Evolutionary conservation across 2,797 vertebrate genomes (phyloP), one percentile per base, ranked within the genome.

Genomic region (Darevskia nairensis): DNA sequence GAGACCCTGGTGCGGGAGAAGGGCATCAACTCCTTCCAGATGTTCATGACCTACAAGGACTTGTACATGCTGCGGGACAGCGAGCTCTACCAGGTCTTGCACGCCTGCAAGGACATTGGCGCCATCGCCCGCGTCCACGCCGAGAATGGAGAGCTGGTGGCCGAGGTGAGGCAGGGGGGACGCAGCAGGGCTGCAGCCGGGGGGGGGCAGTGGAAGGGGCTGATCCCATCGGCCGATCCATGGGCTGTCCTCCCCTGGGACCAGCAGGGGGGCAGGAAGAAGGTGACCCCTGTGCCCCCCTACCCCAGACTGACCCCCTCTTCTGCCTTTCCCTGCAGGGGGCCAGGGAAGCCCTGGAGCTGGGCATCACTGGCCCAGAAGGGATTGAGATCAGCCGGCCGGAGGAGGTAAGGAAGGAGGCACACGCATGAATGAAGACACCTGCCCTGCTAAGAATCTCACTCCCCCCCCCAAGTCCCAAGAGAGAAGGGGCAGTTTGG

Each of bases 21-120:
- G 90, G 99, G 99, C 0, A 98, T 99, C 90, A 99, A 99, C 95
- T 99, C 99, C 19, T 99, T 99, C 94, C 98, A 99, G 97, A 98
- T 99, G 98, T 99, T 97, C 96, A 99, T 99, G 98, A 98, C 98
- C 91, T 99, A 99, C 94, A 99, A 99, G 96, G 99, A 99, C 90
- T 92, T 96, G 94, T 98, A 98, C 96, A 99, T 99, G 98, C 98
- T 99, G 94, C 97, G 98, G 91, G 99, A 99, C 97, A 97, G 97
- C 3, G 98, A 99, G 94, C 98, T 99, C 64, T 99, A 98, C 95
- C 99, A 99, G 96, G 98, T 95, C 66, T 96, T 99, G 90, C 97
- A 97, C 0, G 98, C 98, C 75, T 99, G 99, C 94, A 99, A 98
- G 90, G 98, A 99, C 95, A 96, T 99, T 2, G 99, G 99, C 0